phyloP scores from a whole-genome alignment of 2,888 invertebrate genomes.

The Sceliomorpha sp. region DNA sequence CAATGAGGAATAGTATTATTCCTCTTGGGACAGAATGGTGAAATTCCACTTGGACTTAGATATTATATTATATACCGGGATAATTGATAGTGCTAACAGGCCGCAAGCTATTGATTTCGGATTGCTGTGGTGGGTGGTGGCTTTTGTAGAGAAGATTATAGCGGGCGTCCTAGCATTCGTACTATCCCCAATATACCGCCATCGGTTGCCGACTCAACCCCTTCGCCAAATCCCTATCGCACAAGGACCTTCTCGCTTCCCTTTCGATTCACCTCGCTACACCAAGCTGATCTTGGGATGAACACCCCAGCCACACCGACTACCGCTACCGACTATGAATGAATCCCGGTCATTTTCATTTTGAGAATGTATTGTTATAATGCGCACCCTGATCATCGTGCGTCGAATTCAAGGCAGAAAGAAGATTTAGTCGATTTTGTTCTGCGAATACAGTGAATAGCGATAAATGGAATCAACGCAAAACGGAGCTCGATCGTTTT shows the following conservation, averaged over 20 bases:
- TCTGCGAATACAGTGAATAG: no score
- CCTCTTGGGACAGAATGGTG: conserved; percentile 34
- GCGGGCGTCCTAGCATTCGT: conserved; percentile 54
- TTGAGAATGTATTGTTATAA: no score
- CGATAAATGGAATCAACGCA: no score
- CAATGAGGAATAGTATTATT: conserved; percentile 36
- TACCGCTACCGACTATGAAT: no score
- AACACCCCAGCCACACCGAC: conserved; percentile 9
- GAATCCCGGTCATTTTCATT: no score
- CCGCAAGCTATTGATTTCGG: conserved; percentile 73
- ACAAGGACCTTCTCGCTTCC: conserved; percentile 39
- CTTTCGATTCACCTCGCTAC: conserved; percentile 44
- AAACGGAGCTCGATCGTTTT: no score
- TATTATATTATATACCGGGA: conserved; percentile 48
- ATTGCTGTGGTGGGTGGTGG: conserved; percentile 65
- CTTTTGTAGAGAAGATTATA: conserved; percentile 71
- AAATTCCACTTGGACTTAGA: conserved; percentile 39
- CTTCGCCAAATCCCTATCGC: conserved; percentile 9
- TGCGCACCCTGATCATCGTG: no score
- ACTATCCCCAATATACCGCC: conserved; percentile 37
- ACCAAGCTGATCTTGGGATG: conserved; percentile 37
- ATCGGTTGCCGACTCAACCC: conserved; percentile 36
- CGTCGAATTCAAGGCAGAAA: no score
- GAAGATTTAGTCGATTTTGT: no score
- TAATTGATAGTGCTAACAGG: conserved; percentile 67